Base-by-base conservation (phyloP, 2,797 vertebrate species). In the Spatula clypeata region DNA sequence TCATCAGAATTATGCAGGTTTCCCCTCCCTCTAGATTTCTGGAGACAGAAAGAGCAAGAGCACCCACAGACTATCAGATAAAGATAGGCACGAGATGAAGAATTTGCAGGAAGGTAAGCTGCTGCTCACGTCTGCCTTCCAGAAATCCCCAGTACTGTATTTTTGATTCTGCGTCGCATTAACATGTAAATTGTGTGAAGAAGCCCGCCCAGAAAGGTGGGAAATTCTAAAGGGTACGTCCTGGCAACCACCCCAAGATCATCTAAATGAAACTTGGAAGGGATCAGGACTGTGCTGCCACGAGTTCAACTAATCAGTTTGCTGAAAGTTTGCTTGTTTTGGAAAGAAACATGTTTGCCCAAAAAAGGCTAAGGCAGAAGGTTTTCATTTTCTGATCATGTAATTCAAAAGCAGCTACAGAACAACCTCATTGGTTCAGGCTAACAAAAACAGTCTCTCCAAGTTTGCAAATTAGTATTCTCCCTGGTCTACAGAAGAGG, bases 341-440 rank as follows among this genome's bases (percentile, higher is more conserved):
- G 73, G 74, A 93, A 80, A 91, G 85, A 79, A 73, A 62, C 4
- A 5, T 0, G 3, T 69, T 83, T 79, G 36, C 57, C 16, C 6
- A 17, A 45, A 69, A 86, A 91, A 85, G 32, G 32, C 76, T 27
- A 67, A 74, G 26, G 82, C 88, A 88, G 87, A 73, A 93, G 74
- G 80, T 90, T 95, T 97, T 90, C 80, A 95, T 97, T 94, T 96
- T 96, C 86, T 74, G 71, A 87, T 86, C 85, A 9, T 87, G 80
- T 79, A 79, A 93, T 89, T 95, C 90, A 93, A 91, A 90, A 65
- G 83, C 86, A 84, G 91, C 85, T 88, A 82, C 85, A 76, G 40
- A 81, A 86, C 58, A 49, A 61, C 26, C 53, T 87, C 71, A 91
- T 70, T 83, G 91, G 93, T 32, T 91, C 79, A 80, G 74, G 32